phyloP scores from a whole-genome alignment of 1,140 invertebrate genomes.

The Macrocentrus cingulum region DNA sequence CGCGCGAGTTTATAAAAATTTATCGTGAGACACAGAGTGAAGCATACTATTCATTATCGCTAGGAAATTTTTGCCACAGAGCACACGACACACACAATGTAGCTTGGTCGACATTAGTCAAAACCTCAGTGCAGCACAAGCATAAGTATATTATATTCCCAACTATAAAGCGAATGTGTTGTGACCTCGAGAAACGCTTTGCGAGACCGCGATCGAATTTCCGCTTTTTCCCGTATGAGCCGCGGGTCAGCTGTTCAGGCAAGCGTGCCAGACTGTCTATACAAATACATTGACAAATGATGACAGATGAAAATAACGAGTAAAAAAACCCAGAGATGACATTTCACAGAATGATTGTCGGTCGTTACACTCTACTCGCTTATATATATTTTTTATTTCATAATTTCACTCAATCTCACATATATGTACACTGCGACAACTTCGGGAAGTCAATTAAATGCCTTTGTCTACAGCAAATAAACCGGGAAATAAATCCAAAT shows the following conservation, averaged over 20 bases:
- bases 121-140: background rate
- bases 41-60: too few species aligned
- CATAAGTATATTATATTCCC: background rate
- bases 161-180: background rate
- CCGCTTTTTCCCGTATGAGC: constrained; percentile 17
- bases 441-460: too few species aligned
- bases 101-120: background rate
- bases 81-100: too few species aligned
- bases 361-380: constrained; percentile 16
- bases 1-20: too few species aligned
- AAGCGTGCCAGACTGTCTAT: background rate
- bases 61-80: too few species aligned
- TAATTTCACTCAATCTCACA: background rate
- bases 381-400: constrained; percentile 4
- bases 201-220: constrained; percentile 27
- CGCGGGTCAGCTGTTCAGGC: constrained; percentile 16
- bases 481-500: too few species aligned
- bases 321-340: background rate
- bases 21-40: too few species aligned
- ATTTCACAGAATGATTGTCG: constrained; percentile 1
- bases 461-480: too few species aligned
- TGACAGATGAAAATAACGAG: constrained; percentile 2
- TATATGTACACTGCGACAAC: too few species aligned
- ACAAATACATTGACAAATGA: background rate
- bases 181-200: constrained; percentile 24